Evolutionary conservation across 1,140 invertebrate genomes (phyloP).

Genomic region (Laupala kohalensis): DNA sequence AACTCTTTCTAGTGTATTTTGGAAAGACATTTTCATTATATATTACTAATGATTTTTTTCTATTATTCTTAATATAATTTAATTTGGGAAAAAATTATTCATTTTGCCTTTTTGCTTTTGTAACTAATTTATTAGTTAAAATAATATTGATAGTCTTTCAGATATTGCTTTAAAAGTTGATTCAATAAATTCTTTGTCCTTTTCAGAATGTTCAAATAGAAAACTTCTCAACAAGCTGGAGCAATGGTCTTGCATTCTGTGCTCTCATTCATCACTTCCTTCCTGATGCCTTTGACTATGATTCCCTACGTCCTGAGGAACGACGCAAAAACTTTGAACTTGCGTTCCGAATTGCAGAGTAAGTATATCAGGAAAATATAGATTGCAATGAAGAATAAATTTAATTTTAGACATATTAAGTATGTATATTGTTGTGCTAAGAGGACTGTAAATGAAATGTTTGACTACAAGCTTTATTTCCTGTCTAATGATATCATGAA

Average conservation of each 20-base stretch:
- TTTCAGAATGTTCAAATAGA: slow-evolving; percentile 82
- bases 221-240: slow-evolving; percentile 95
- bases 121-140: background rate
- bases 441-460: too few relatives aligned
- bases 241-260: slow-evolving; percentile 91
- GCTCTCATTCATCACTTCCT: slow-evolving; percentile 91
- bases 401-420: too few relatives aligned
- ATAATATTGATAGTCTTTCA: background rate
- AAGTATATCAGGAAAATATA: slow-evolving; percentile 33
- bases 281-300: slow-evolving; percentile 91
- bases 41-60: too few relatives aligned
- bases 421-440: too few relatives aligned
- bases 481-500: too few relatives aligned
- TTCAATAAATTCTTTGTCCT: background rate
- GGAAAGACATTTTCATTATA: too few relatives aligned
- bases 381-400: too few relatives aligned
- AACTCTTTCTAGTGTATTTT: too few relatives aligned
- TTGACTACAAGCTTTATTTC: too few relatives aligned
- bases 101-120: background rate
- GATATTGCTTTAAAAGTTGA: background rate
- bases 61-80: too few relatives aligned
- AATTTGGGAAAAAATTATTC: background rate
- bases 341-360: slow-evolving; percentile 95
- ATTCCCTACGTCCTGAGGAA: slow-evolving; percentile 69
- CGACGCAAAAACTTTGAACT: slow-evolving; percentile 88